Conservation (phyloP, 2,113 vertebrate species). For the Callorhinus ursinus region DNA sequence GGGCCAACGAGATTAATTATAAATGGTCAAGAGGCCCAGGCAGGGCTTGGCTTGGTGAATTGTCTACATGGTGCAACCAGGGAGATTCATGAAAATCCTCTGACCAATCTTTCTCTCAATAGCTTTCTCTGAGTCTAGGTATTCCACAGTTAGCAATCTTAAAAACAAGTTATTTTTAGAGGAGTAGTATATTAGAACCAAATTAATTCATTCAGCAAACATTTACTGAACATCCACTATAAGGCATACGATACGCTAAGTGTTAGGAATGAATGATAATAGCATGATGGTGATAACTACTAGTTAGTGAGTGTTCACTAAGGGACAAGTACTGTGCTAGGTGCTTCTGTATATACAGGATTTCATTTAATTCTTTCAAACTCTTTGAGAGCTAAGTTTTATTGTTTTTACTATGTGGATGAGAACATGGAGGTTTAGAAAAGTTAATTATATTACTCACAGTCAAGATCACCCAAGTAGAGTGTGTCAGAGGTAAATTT, state of each 20-base stretch:
- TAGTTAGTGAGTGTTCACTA: background rate
- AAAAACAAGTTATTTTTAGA: background rate
- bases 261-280: background rate
- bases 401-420: background rate
- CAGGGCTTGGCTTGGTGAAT: background rate
- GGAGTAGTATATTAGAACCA: background rate
- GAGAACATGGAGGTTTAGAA: background rate
- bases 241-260: background rate
- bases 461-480: background rate
- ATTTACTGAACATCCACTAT: background rate
- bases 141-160: background rate
- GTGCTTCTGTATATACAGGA: background rate
- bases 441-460: background rate
- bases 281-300: background rate
- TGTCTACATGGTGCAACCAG: background rate
- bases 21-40: background rate
- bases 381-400: background rate
- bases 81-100: background rate
- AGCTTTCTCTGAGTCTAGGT: background rate
- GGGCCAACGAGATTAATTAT: constrained; percentile 23
- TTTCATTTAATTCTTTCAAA: background rate
- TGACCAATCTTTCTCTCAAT: background rate
- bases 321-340: background rate
- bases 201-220: background rate
- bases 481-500: background rate